phyloP scores from a whole-genome alignment of 2,113 vertebrate genomes.

The Laticauda laticaudata region DNA sequence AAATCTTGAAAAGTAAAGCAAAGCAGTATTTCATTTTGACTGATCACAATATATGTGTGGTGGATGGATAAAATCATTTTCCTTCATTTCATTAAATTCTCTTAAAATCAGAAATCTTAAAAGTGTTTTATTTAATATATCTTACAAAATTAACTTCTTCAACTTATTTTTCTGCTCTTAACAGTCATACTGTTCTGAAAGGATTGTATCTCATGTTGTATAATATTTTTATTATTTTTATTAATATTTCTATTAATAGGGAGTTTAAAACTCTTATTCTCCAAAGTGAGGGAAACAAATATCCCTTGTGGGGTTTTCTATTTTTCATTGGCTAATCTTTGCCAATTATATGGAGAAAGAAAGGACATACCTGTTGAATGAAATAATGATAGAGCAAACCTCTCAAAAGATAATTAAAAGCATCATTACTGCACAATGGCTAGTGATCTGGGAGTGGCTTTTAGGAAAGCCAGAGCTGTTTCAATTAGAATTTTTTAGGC shows the following conservation, averaged over 20 bases:
- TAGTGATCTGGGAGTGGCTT: slow-evolving; percentile 63
- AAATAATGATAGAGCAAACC: slow-evolving; percentile 72
- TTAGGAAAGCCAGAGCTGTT: slow-evolving; percentile 54
- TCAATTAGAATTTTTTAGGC: slow-evolving; percentile 3
- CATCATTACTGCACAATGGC: slow-evolving; percentile 70
- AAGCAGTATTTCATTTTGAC: not conserved
- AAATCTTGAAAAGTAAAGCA: not conserved
- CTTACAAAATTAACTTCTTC: slow-evolving; percentile 42
- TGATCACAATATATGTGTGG: not conserved
- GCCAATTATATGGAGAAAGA: slow-evolving; percentile 51
- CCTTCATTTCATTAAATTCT: slow-evolving; percentile 23
- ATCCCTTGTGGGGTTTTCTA: slow-evolving; percentile 33
- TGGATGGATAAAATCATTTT: not conserved
- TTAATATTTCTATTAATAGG: slow-evolving; percentile 35
- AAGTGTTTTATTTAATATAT: slow-evolving; percentile 36
- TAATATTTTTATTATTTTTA: not conserved
- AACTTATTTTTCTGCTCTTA: slow-evolving; percentile 26
- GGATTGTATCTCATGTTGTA: slow-evolving; percentile 31
- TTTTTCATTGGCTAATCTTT: slow-evolving; percentile 56
- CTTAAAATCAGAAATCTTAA: slow-evolving; percentile 25
- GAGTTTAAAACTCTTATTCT: slow-evolving; percentile 39
- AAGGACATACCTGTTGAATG: slow-evolving; percentile 64
- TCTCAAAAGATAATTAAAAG: slow-evolving; percentile 67
- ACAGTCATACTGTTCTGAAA: slow-evolving; percentile 10
- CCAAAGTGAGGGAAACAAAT: slow-evolving; percentile 56